Evolutionary conservation across 2,797 vertebrate species (phyloP), one percentile per base, ranked within the genome.

Genomic region (Microtus obscurus): DNA sequence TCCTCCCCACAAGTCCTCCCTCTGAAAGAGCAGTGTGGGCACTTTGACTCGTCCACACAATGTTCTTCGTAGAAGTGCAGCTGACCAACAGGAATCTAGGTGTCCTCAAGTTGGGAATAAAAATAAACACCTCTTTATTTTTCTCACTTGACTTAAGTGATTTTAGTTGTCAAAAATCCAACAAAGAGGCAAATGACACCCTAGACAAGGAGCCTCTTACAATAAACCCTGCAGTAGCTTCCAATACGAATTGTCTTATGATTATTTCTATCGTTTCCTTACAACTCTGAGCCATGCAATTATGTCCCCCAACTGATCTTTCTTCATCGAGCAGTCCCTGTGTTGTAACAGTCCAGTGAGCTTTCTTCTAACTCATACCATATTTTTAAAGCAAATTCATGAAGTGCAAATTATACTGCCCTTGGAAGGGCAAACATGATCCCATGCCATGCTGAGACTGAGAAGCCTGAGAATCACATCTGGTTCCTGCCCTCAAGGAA

Each of bases 351-450:
- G 71, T 53, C 48, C n/a, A 91, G 45, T 63, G 10, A 85, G 9
- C 53, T 16, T 87, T 40, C 78, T 93, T 34, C 65, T 77, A 91
- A 80, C 5, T 40, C 7, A 74, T 6, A 73, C 61, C 27, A 2
- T 29, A 78, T 65, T 93, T 87, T 74, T 67, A 78, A 51, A 89
- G 71, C 43, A 95, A 90, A 94, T 4, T 92, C 93, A 71, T 67
- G 6, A 61, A 95, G 63, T 34, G 91, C 48, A 92, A 87, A 89
- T 12, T 82, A 45, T 91, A 90, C 51, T 78, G 13, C 78, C 48
- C 59, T 91, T 89, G 23, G 34, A 40, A 16, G 63, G 80, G 56
- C 48, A 78, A 85, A 31, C 37, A 59, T 31, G 73, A 93, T 65
- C 87, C 67, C 11, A 61, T 43, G 37, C 37, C 51, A 29, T 73